Conservation (phyloP, 2,113 vertebrate species). For the Xerus inauris region DNA sequence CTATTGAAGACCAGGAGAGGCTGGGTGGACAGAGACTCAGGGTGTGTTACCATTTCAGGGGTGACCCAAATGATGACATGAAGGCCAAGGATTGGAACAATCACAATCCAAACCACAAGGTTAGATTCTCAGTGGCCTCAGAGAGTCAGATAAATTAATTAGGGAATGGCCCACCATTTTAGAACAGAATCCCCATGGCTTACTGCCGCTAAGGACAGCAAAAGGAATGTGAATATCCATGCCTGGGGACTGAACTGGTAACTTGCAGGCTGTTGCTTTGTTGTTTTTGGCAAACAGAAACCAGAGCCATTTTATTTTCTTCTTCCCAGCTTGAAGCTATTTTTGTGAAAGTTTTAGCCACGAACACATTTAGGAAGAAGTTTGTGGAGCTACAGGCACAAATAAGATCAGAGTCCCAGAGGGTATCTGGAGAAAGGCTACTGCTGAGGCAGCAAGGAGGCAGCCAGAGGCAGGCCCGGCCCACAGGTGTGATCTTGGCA, state of each 20-base stretch:
- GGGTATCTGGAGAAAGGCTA: neutral
- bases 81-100: neutral
- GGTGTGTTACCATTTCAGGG: neutral
- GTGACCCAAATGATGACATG: neutral
- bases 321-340: constrained; percentile 49
- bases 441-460: neutral
- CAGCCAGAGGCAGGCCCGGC: rapidly evolving
- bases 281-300: constrained; percentile 14
- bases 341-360: constrained; percentile 51
- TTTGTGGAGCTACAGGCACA: neutral
- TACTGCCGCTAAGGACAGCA: rapidly evolving
- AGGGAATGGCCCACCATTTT: neutral
- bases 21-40: neutral
- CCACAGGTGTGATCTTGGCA: neutral
- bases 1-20: neutral
- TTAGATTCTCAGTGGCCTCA: constrained; percentile 13
- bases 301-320: constrained; percentile 16
- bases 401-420: too few relatives aligned
- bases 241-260: neutral
- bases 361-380: neutral
- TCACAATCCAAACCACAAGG: neutral
- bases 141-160: neutral
- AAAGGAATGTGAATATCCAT: neutral
- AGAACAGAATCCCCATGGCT: neutral
- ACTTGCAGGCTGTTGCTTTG: neutral